These are phyloP conservation scores for Ramphastos sulfuratus DNA, from an alignment of 2,113 vertebrate species.

Conservation along the genomic window DNA sequence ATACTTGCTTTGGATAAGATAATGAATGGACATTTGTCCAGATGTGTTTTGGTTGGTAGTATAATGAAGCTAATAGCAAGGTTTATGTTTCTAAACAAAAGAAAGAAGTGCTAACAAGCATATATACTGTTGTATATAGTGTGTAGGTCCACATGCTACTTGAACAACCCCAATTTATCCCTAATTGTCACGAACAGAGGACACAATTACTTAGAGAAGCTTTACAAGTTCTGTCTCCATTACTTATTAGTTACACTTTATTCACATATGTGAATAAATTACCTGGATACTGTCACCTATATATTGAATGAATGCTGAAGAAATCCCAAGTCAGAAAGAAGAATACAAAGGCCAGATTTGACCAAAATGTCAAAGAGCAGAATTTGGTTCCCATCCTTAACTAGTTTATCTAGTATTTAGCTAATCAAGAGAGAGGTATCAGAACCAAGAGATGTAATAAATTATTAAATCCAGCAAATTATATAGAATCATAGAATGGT, in stretches of 20 bases:
- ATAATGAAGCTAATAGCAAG: not conserved
- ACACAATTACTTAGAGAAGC: not conserved
- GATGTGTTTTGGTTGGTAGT: not conserved
- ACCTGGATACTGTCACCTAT: not conserved
- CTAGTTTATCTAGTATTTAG: not conserved
- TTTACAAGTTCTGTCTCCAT: not conserved
- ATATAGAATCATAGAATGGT: too few relatives aligned
- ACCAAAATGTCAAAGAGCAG: not conserved
- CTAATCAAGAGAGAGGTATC: not conserved
- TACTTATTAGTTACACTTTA: too few relatives aligned
- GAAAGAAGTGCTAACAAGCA: not conserved
- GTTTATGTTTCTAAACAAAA: not conserved
- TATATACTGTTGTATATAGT: not conserved
- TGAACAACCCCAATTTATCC: not conserved
- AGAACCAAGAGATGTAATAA: not conserved
- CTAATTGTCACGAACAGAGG: not conserved
- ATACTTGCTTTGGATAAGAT: not conserved
- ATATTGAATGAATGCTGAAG: not conserved
- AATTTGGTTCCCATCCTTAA: not conserved
- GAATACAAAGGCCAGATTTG: not conserved
- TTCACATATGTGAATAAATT: not conserved
- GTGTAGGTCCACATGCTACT: not conserved
- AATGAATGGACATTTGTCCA: not conserved
- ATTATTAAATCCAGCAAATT: not conserved
- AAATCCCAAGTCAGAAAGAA: not conserved